Evolutionary conservation across 2,797 vertebrate species (phyloP), one percentile per base, ranked within the genome.

Genomic region (Anguilla megastoma): DNA sequence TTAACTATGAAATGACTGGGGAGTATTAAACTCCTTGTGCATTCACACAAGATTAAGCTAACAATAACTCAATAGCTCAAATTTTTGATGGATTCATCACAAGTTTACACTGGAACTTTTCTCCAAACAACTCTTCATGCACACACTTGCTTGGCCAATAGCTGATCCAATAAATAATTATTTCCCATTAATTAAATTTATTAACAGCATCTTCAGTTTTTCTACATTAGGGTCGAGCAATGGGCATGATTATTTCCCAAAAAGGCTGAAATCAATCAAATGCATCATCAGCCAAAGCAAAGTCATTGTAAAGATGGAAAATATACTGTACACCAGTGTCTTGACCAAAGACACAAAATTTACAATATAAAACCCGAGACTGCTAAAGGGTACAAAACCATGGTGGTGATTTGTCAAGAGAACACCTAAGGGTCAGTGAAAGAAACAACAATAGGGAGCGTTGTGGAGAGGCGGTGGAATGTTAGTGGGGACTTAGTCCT

Each of bases 381-480:
- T 45, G 45, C 41, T 10, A n/a, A n/a, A 82, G 33, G 14, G 12
- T 3, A 76, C 33, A 76, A 41, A 41, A 76, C 9, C 74, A 79
- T 45, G 16, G 33, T 36, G 4, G 36, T 50, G 79, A 48, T 82
- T 82, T 82, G 45, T 50, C 9, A n/a, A 24, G 79, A 82, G 79
- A 82, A 82, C 79, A 82, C 41, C 79, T 36, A 41, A 30, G 36
- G 45, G 12, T 52, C 14, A 48, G 85, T 41, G 18, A 74, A 36
- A 74, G 85, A 52, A 74, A 27, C 45, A 54, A 86, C 85, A 86
- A 71, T 69, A 50, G 27, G 0, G 48, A 54, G 63, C 69, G 45
- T 48, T 86, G 85, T 86, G 85, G 45, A 50, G 24, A 69, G 66
- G 63, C 66, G 30, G 54, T 16, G 85, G 85, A 69, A 86, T 86